phyloP scores from a whole-genome alignment of 2,113 vertebrate genomes.

The Chloebia gouldiae region DNA sequence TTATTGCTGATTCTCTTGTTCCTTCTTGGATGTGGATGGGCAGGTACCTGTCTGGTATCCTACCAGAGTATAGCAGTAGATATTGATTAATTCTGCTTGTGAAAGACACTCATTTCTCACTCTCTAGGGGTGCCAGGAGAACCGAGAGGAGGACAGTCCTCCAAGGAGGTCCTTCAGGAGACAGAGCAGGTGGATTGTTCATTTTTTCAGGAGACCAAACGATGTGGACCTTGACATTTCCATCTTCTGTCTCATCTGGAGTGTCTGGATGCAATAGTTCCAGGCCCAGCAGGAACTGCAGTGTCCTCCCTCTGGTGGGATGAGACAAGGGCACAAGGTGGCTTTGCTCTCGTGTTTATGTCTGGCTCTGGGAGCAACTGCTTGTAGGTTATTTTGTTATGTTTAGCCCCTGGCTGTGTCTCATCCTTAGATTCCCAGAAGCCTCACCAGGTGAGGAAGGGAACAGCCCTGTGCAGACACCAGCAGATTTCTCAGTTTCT shows the following conservation, averaged over 20 bases:
- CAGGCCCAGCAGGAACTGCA: not conserved
- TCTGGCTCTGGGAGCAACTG: not conserved
- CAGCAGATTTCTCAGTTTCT: not conserved
- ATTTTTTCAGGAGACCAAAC: not conserved
- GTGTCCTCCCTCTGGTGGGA: not conserved
- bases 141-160: not conserved
- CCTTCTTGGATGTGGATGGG: not conserved
- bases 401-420: not conserved
- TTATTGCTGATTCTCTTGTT: not conserved
- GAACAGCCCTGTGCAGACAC: not conserved
- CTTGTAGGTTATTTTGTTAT: not conserved
- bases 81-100: not conserved
- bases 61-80: accelerated
- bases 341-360: not conserved
- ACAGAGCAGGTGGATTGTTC: not conserved
- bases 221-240: not conserved
- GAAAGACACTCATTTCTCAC: not conserved
- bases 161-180: not conserved
- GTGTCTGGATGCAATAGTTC: not conserved
- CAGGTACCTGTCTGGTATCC: not conserved
- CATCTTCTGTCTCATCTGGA: not conserved
- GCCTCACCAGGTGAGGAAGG: not conserved
- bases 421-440: not conserved
- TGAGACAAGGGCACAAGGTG: not conserved
- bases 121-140: not conserved